phyloP scores from a whole-genome alignment of 2,888 invertebrate species.

The Calameuta pallipes region DNA sequence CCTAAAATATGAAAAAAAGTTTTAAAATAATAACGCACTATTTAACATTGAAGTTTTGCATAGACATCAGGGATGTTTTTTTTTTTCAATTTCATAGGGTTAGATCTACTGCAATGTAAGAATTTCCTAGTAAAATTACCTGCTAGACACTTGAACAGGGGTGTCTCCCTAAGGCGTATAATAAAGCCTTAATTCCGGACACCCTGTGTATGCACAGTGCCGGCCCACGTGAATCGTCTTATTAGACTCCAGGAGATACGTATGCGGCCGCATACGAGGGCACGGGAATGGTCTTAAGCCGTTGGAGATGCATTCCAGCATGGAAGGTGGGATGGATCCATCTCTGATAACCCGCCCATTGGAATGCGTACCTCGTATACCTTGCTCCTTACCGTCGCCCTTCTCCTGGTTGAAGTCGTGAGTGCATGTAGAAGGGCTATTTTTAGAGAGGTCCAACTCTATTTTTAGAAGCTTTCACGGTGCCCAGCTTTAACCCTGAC shows the following conservation, averaged over 20 bases:
- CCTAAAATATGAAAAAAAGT: not conserved
- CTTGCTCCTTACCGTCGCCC: conserved; percentile 36
- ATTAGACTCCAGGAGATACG: not conserved
- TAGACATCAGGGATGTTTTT: not conserved
- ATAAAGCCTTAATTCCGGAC: not conserved
- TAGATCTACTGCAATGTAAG: not conserved
- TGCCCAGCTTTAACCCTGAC: conserved; percentile 64
- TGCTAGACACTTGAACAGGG: not conserved
- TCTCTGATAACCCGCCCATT: conserved; percentile 63
- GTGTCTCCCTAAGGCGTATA: not conserved
- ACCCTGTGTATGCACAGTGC: conserved; percentile 2
- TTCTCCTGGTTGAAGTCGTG: conserved; percentile 11
- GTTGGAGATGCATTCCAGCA: conserved; percentile 33
- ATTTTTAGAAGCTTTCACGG: conserved; percentile 63
- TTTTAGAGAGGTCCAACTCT: conserved; percentile 62
- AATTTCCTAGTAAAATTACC: not conserved
- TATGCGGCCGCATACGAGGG: not conserved
- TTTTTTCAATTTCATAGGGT: not conserved
- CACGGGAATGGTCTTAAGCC: not conserved
- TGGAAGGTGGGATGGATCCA: conserved; percentile 62
- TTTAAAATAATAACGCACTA: not conserved
- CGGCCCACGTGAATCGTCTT: conserved; percentile 13
- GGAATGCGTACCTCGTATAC: conserved; percentile 61
- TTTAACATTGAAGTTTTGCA: not conserved
- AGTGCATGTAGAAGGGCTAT: conserved; percentile 44